phyloP scores from a whole-genome alignment of 2,797 vertebrate species.

The Poecilia wingei region DNA sequence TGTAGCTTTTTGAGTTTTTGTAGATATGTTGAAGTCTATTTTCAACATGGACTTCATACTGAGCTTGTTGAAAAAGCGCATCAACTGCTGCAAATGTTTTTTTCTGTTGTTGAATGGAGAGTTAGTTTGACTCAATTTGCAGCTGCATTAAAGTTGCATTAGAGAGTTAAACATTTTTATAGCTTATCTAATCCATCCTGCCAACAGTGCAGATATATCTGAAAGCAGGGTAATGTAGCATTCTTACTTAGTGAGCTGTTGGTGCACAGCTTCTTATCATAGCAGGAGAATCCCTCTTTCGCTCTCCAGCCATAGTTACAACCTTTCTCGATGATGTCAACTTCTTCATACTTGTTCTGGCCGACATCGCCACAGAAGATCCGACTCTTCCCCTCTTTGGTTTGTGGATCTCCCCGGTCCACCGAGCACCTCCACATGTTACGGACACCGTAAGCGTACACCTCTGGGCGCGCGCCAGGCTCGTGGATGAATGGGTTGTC shows the following conservation, averaged over 20 bases:
- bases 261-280: constrained; percentile 91
- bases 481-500: constrained; percentile 91
- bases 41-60: background rate
- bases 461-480: constrained; percentile 84
- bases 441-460: constrained; percentile 91
- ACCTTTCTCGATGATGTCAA: constrained; percentile 92
- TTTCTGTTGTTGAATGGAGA: background rate
- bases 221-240: background rate
- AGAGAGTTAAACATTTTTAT: background rate
- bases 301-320: constrained; percentile 96
- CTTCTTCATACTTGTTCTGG: constrained; percentile 95
- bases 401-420: constrained; percentile 86
- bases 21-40: background rate
- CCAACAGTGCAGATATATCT: background rate
- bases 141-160: background rate
- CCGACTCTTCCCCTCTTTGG: constrained; percentile 87
- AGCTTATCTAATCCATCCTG: background rate
- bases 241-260: constrained; percentile 90
- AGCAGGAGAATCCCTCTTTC: constrained; percentile 94
- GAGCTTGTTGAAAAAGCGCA: background rate
- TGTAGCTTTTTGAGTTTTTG: too few relatives aligned
- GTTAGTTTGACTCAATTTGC: background rate
- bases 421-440: constrained; percentile 99
- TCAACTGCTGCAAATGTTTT: background rate
- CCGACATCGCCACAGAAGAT: constrained; percentile 97